Base-by-base conservation (phyloP, 2,113 vertebrate genomes). In the Daphoenositta chrysoptera region DNA sequence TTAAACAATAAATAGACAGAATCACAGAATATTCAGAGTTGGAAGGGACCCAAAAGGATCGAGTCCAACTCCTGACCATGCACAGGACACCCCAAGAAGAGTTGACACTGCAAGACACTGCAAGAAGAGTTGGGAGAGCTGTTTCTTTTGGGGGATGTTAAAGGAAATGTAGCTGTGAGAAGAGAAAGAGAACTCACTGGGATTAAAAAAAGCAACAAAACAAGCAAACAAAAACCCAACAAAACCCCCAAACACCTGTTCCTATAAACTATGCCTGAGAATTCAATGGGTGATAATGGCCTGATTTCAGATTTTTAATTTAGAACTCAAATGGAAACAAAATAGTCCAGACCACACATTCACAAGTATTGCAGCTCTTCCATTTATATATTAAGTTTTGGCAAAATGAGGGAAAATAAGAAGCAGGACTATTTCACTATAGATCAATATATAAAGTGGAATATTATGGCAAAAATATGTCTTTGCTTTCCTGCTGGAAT, bases 251-350 rank as follows among this genome's bases (percentile, higher is more conserved):
- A 48, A 44, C 21, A 31, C 5, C 28, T 71, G 7, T 54, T 77
- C 77, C 79, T 86, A 7, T 27, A 78, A 81, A 40, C 6, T 35
- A 3, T 33, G 7, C 19, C 42, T 66, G 27, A 82, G 56, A 92
- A 60, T 84, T 87, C 51, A 40, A 7, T 60, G 12, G 2, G 11
- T 82, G 18, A 89, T 21, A 84, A 56, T 78, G 51, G 40, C 33
- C 51, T 78, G 30, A 80, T 89, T 97, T 89, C 61, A 85, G 31
- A 65, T 57, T 94, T 94, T 93, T 87, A 80, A 85, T 85, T 77
- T 86, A 89, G 66, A 85, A 45, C 27, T 96, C 30, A 56, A 19
- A 18, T 72, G 37, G n/a, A 57, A 93, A 94, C 37, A 48, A 79
- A 93, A 75, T 80, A 92, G 17, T 80, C 30, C 54, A 58, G 57